Percentiles rank a stretch among this genome's conserved stretches.
Evolutionary conservation across 1,140 invertebrate genomes (phyloP).

Genomic region (Xylocopa sonorina): DNA sequence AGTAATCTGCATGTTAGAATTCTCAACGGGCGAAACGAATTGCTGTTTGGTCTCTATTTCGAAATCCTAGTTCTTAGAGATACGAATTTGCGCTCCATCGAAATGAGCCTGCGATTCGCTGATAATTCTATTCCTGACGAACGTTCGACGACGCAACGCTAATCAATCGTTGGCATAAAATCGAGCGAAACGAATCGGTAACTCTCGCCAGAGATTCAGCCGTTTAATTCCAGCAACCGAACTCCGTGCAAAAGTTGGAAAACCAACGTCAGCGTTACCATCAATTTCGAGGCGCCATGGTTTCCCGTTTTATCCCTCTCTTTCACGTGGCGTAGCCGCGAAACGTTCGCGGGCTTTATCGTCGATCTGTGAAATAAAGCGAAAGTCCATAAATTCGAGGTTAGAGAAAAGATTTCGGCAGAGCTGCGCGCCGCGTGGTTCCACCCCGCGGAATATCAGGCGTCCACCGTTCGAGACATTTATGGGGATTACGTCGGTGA

Average conservation of each 20-base stretch:
- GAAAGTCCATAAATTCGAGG: conserved; percentile 7
- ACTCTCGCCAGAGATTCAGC: neutral
- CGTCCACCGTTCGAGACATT: neutral
- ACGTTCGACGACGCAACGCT: too few relatives aligned
- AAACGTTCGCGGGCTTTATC: neutral
- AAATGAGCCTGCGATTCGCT: too few relatives aligned
- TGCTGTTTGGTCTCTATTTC: too few relatives aligned
- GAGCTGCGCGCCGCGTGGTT: too few relatives aligned
- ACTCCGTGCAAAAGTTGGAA: neutral
- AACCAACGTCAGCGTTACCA: neutral
- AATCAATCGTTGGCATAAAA: too few relatives aligned
- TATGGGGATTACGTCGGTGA: conserved; percentile 9
- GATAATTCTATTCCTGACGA: too few relatives aligned
- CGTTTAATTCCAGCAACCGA: neutral
- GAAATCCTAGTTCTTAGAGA: too few relatives aligned
- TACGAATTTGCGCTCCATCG: too few relatives aligned
- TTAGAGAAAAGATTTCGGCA: neutral
- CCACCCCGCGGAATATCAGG: neutral
- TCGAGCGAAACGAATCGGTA: neutral
- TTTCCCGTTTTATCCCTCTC: neutral
- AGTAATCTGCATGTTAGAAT: too few relatives aligned
- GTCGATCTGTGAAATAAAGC: neutral
- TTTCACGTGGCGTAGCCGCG: neutral
- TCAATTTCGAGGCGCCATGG: neutral
- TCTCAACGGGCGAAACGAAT: too few relatives aligned